Percentiles rank a stretch among this genome's conserved stretches.
phyloP scores from a whole-genome alignment of 2,888 invertebrate species.

The Cerastoderma edule region DNA sequence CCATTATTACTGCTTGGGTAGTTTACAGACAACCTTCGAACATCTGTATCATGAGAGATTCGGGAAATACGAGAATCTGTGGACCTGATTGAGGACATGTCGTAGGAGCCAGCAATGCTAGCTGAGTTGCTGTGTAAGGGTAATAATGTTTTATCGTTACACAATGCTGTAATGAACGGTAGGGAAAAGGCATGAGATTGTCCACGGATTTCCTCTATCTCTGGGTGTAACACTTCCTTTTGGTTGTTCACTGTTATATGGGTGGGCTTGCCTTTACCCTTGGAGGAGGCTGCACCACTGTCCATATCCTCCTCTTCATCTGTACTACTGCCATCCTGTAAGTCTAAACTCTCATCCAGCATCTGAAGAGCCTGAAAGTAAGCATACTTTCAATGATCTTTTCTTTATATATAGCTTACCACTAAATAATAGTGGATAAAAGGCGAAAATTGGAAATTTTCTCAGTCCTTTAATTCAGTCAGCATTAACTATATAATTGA shows the following conservation, averaged over 20 bases:
- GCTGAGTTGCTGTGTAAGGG: slow-evolving; percentile 65
- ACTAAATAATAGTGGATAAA: too few relatives aligned
- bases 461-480: too few relatives aligned
- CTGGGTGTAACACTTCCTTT: slow-evolving; percentile 76
- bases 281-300: slow-evolving; percentile 9
- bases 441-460: too few relatives aligned
- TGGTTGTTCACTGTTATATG: slow-evolving; percentile 66
- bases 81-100: slow-evolving; percentile 73
- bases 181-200: slow-evolving; percentile 84
- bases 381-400: slow-evolving; percentile 1
- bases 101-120: slow-evolving; percentile 67
- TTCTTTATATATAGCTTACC: too few relatives aligned
- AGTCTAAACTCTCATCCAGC: slow-evolving; percentile 8
- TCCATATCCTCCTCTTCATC: slow-evolving; percentile 4
- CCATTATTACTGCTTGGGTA: slow-evolving; percentile 68
- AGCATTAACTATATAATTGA: too few relatives aligned
- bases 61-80: slow-evolving; percentile 72
- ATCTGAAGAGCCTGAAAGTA: slow-evolving; percentile 15
- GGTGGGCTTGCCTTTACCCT: slow-evolving; percentile 47
- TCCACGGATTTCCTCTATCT: slow-evolving; percentile 76
- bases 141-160: slow-evolving; percentile 93
- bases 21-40: slow-evolving; percentile 74
- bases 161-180: slow-evolving; percentile 95
- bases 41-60: slow-evolving; percentile 73
- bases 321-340: slow-evolving; percentile 21